Base-by-base conservation (phyloP, 1,140 invertebrate genomes). In the Calliopsis andreniformis region DNA sequence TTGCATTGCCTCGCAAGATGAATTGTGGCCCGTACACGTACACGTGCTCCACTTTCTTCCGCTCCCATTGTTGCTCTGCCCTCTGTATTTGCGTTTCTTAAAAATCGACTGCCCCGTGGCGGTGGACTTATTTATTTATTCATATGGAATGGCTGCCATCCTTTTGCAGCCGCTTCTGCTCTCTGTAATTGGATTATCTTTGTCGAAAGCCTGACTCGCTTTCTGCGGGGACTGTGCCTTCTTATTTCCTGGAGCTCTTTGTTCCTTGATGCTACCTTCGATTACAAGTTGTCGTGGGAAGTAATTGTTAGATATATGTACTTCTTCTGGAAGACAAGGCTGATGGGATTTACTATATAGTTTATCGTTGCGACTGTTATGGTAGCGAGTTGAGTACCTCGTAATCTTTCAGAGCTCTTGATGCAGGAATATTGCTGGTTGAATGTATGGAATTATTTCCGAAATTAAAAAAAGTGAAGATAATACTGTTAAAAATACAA, bases 31-130 rank as follows among this genome's bases (percentile, higher is more conserved):
- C 71, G 23, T 16, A 25, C 32, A 18, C 25, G 23, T 30, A 16
- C 70, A 30, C 49, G 51, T 56, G 62, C 71, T 75, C 71, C 62
- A 35, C 71, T 75, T 75, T 75, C 71, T 56, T 73, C 61, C 62
- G 71, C 30, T 58, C 71, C 35, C 71, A 58, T 67, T 75, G 62
- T 67, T 58, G 23, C 25, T 39, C 35, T 53, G 32, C 18, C 62
- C 6, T 0, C 10, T 25, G 51, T 73, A 28, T 73, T 73, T 66
- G 70, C 62, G 14, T 30, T 20, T 32, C 61, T 42, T 56, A 43
- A 45, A 66, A 73, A 66, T 25, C 28, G 0, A 32, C 35, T 8
- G 32, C 47, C 35, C 23, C 32, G 25, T 14, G 20, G n/a, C 56
- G 56, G 8, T 39, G 39, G 28, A 25, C 32, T 43, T 35, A 49